phyloP scores from a whole-genome alignment of 2,797 vertebrate genomes.

The Apogon talboti region DNA sequence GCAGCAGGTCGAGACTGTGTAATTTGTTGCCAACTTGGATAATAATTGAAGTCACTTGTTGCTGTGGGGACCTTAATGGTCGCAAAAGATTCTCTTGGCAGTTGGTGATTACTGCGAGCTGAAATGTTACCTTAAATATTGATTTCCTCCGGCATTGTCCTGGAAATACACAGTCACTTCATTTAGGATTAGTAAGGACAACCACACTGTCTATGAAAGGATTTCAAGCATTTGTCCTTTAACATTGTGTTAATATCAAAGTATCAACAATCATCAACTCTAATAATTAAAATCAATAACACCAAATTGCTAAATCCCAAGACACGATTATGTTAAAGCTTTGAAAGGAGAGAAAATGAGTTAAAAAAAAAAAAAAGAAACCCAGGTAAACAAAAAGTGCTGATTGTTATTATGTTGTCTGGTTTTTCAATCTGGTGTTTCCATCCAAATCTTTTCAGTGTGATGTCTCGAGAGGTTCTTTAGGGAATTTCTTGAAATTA shows the following conservation, averaged over 20 bases:
- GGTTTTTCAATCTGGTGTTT: no score
- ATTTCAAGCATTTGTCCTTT: neutral
- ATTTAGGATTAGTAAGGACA: neutral
- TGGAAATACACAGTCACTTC: neutral
- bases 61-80: slow-evolving; percentile 12
- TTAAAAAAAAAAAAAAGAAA: slow-evolving; percentile 2
- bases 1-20: neutral
- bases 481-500: no score
- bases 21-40: neutral
- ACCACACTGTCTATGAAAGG: neutral
- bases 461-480: no score
- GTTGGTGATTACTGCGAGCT: slow-evolving; percentile 41
- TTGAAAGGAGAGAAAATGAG: neutral
- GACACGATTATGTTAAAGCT: neutral
- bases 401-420: neutral
- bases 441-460: no score
- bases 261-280: neutral
- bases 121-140: slow-evolving; percentile 34
- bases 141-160: slow-evolving; percentile 9
- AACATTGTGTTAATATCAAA: neutral
- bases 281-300: slow-evolving; percentile 2
- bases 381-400: neutral
- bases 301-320: neutral
- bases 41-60: slow-evolving; percentile 6
- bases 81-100: neutral